phyloP scores from a whole-genome alignment of 2,113 vertebrate species.

The Cathartes aura region DNA sequence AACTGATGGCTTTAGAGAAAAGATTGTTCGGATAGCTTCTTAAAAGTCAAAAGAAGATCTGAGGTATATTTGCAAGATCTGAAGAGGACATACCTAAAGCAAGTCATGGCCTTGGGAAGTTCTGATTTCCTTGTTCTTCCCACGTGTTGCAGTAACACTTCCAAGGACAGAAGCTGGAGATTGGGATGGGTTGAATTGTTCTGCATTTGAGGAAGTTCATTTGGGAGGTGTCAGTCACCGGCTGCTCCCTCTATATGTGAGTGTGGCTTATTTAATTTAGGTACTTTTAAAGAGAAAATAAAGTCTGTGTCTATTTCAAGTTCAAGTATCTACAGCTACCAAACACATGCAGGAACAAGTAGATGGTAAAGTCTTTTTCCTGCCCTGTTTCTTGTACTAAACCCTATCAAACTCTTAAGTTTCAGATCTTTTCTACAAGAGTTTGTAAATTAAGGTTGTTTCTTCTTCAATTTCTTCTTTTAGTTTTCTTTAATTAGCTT shows the following conservation, averaged over 20 bases:
- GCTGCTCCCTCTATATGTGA: rapidly evolving
- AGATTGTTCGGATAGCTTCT: neutral
- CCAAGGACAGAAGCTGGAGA: neutral
- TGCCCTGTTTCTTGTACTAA: neutral
- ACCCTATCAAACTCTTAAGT: neutral
- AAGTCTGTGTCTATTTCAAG: neutral
- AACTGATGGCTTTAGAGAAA: slow-evolving; percentile 37
- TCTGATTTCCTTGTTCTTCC: neutral
- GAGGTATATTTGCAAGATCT: neutral
- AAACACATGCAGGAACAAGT: neutral
- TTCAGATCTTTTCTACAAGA: neutral
- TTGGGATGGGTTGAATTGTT: neutral
- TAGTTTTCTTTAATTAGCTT: neutral
- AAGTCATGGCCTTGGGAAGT: rapidly evolving
- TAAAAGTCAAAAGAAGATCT: slow-evolving; percentile 9
- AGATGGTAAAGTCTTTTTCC: neutral
- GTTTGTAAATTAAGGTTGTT: neutral
- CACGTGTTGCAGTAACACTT: neutral
- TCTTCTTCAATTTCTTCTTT: neutral
- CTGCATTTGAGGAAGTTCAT: neutral
- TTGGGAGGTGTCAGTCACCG: neutral
- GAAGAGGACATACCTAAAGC: neutral
- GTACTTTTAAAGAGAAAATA: neutral
- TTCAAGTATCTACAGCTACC: neutral
- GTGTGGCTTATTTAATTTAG: neutral